Base-by-base conservation (phyloP, 2,888 invertebrate genomes). In the Sacculina carcini region DNA sequence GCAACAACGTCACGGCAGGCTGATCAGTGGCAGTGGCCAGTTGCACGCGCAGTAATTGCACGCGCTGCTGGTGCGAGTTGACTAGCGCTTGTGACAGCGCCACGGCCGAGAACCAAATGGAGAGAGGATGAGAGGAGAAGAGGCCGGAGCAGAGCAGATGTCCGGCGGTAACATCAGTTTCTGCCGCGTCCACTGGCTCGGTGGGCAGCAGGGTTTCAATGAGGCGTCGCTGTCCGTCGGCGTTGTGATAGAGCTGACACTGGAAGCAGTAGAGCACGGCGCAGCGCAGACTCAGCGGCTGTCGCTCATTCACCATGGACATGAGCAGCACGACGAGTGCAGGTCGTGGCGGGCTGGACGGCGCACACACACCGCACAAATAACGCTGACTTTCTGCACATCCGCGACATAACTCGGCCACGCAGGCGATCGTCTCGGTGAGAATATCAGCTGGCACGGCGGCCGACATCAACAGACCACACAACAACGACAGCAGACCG, bases 291-390 rank as follows among this genome's bases (percentile, higher is more conserved):
- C 69, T 68, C 63, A 96, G 82, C 1, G 90, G 83, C 64, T 98
- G 98, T 62, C 90, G 92, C 64, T 98, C 96, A 64, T 94, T 92
- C 6, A 90, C 87, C 90, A 98, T 94, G 0, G 94, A 92, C 84
- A 94, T 87, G 9, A 98, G 68, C 7, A 98, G 70, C 40, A 96
- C 85, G 0, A 96, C 84, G 50, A 96, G 78, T 0, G 89, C 89
- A 0, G 94, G 86, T 52, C 73, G 75, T 3, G 92, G 90, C 5
- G 94, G 92, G 59, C 76, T 82, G 2, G 86, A 85, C 0, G 92
- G 92, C 16, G 90, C 92, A 72, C 82, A 76, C 2, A 94, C 84
- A 49, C 77, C 65, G 1, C 84, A 79, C 59, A 98, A 76, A 62
- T 79, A 86, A 60, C 89, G 84, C 67, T 98, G 98, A 66, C 92